phyloP scores from a whole-genome alignment of 1,140 invertebrate genomes.

The Gryon sp. region DNA sequence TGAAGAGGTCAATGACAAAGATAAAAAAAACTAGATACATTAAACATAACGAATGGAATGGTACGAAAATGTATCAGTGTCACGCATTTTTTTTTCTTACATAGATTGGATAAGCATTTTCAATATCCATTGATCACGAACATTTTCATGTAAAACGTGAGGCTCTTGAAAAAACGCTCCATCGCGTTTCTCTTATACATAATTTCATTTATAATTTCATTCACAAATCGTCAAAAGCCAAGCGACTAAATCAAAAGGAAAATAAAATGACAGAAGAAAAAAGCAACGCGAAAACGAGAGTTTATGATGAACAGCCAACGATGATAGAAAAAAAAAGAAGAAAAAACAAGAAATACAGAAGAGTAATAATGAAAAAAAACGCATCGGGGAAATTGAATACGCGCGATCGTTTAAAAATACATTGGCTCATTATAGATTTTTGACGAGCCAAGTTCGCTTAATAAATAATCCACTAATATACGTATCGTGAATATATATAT shows the following conservation, averaged over 20 bases:
- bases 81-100: conserved; percentile 9
- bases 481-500: neutral
- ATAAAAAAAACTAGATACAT: too few relatives aligned
- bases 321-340: neutral
- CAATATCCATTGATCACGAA: conserved; percentile 31
- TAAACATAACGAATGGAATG: conserved; percentile 5
- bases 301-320: neutral
- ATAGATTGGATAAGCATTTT: conserved; percentile 24
- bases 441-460: conserved; percentile 50
- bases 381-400: neutral
- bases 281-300: neutral
- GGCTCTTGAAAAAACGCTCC: neutral
- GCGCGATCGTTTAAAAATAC: conserved; percentile 44
- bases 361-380: too few relatives aligned
- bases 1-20: conserved; percentile 14
- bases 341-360: neutral
- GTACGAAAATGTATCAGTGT: conserved; percentile 25
- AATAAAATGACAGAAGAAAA: conserved; percentile 3
- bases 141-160: conserved; percentile 5
- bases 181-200: neutral
- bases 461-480: conserved; percentile 51
- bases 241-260: neutral
- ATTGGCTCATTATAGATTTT: conserved; percentile 51
- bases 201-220: conserved; percentile 31
- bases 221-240: conserved; percentile 21